A percentile compares a stretch with the other conserved stretches of the same genome.
Evolutionary conservation across 2,113 vertebrate species (phyloP).

Genomic region (Okapia johnstoni): DNA sequence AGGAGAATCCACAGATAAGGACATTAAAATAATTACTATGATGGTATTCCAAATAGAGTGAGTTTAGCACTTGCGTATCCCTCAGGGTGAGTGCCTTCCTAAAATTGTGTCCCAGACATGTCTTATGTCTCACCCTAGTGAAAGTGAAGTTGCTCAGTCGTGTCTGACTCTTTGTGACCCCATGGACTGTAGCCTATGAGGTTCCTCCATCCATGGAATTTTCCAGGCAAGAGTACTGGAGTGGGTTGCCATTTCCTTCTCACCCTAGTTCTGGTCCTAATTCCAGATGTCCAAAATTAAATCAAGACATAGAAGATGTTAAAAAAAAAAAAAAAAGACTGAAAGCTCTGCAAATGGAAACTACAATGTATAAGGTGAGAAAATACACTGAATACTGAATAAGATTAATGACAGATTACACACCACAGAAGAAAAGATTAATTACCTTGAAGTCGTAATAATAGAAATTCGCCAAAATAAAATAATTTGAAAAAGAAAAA

Average conservation of each 20-base stretch:
- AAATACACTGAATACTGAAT: background rate
- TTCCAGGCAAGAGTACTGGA: too few species aligned
- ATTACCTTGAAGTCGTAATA: background rate
- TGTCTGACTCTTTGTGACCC: too few species aligned
- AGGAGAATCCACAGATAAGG: background rate
- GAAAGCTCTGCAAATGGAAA: background rate
- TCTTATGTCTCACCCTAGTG: background rate
- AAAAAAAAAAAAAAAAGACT: background rate
- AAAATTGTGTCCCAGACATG: background rate
- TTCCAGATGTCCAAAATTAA: background rate
- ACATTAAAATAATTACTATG: background rate
- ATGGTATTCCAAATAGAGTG: background rate
- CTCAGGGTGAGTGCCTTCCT: background rate
- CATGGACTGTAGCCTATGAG: too few species aligned
- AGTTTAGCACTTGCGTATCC: background rate
- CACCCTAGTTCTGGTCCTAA: background rate
- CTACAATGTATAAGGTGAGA: background rate
- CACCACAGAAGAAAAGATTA: background rate
- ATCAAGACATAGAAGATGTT: background rate
- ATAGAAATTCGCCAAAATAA: background rate
- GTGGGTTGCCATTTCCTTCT: background rate
- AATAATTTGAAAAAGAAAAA: background rate
- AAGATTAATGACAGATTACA: background rate
- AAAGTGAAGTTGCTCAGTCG: too few species aligned
- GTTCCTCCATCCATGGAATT: too few species aligned